Conservation (phyloP, 2,113 vertebrate species). For the Phyllopteryx taeniolatus region DNA sequence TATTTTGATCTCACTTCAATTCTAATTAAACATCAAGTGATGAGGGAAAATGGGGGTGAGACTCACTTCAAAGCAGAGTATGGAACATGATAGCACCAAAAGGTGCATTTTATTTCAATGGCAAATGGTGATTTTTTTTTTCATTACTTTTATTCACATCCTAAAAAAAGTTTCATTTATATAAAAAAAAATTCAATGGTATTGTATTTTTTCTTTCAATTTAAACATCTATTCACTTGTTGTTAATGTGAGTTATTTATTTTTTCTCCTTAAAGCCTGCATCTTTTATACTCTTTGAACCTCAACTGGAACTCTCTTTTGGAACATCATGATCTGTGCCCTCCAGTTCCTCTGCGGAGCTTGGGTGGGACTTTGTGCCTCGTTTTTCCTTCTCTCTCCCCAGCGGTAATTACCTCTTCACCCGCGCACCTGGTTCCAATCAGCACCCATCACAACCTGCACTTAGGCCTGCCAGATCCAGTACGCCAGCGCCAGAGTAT, state of each 20-base stretch:
- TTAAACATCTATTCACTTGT: not conserved
- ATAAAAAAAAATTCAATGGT: no score
- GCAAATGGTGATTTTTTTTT: not conserved
- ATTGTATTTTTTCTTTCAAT: not conserved
- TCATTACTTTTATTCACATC: not conserved
- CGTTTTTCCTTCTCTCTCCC: no score
- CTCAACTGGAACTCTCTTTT: not conserved
- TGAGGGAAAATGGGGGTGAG: slow-evolving; percentile 28
- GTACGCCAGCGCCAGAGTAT: no score
- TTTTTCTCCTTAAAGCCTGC: not conserved
- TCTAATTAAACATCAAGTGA: slow-evolving; percentile 33
- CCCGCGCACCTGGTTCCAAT: no score
- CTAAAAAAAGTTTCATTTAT: not conserved
- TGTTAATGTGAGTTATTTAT: not conserved
- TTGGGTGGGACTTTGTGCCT: no score
- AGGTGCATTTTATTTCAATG: slow-evolving; percentile 23
- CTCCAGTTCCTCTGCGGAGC: no score
- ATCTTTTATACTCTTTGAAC: slow-evolving; percentile 3
- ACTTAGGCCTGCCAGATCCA: no score
- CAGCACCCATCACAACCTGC: no score
- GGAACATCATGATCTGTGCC: no score
- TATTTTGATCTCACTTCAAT: slow-evolving; percentile 40
- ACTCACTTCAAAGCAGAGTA: slow-evolving; percentile 31
- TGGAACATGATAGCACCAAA: slow-evolving; percentile 13
- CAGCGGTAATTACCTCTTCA: no score